These are phyloP conservation scores for Cybosia mesomella DNA, from an alignment of 2,888 invertebrate species.

Conservation along the genomic window DNA sequence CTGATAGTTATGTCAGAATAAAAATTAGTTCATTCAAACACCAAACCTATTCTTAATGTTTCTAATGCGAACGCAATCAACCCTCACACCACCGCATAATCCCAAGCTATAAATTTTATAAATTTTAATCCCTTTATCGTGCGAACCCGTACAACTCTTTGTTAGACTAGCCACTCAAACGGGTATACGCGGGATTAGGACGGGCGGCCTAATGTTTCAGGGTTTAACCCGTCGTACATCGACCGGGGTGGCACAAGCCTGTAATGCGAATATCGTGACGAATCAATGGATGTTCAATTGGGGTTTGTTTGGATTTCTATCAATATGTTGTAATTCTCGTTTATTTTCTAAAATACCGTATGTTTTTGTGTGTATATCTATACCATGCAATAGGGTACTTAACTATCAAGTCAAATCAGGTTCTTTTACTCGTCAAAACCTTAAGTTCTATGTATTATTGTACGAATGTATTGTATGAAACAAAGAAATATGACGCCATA, in stretches of 20 bases:
- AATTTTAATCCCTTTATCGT: conserved; percentile 83
- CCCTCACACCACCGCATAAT: conserved; percentile 61
- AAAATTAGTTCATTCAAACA: conserved; percentile 5
- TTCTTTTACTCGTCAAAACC: not conserved
- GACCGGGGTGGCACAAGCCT: conserved; percentile 36
- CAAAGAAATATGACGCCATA: no score
- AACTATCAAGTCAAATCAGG: not conserved
- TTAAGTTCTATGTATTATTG: no score
- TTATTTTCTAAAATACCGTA: not conserved
- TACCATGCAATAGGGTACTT: no score
- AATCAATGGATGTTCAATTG: conserved; percentile 53
- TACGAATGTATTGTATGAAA: no score
- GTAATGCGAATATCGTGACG: conserved; percentile 55
- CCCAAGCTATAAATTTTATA: conserved; percentile 73
- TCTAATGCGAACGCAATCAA: conserved; percentile 45
- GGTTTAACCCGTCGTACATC: conserved; percentile 46
- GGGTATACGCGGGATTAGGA: conserved; percentile 65
- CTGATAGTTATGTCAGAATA: no score
- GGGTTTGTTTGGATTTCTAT: conserved; percentile 42
- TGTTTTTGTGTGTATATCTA: not conserved
- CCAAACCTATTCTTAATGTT: conserved; percentile 44
- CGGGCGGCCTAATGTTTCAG: conserved; percentile 60
- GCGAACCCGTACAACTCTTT: conserved; percentile 68
- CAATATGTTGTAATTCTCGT: not conserved
- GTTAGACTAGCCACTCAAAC: conserved; percentile 59